Base-by-base conservation (phyloP, 1,140 invertebrate species). In the Drosophila lowei region DNA sequence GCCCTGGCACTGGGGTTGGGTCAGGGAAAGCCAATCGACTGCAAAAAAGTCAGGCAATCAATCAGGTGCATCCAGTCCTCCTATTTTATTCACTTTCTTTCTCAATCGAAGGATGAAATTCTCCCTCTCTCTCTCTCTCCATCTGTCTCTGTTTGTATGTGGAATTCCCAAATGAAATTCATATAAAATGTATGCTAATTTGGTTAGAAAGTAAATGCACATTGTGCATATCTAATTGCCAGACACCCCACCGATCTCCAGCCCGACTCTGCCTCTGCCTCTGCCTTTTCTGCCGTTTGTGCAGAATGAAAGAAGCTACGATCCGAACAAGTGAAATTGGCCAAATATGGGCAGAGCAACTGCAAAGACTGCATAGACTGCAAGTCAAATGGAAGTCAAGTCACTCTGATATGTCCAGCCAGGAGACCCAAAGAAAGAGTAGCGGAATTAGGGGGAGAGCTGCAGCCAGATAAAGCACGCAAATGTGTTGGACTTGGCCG, bases 281-380 rank as follows among this genome's bases (percentile, higher is more conserved):
- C 21, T 3, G 21, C 21, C 23, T 25, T 5, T 25, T 4, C 23
- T 25, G 23, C 23, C 4, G 23, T 25, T 25, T 25, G 23, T 28
- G 43, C 21, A 30, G 18, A 18, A 61, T 55, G 56, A 25, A 25
- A 63, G 71, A 57, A 85, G 57, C 30, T 30, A 66, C 72, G 68
- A 65, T 59, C 62, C 75, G 56, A 71, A 77, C 81, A 86, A 85
- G 81, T 86, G 81, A 85, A 85, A 86, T 72, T 86, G 68, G 48
- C 78, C 81, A 85, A 78, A 85, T 74, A 71, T 86, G 81, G 83
- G 70, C 66, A 77, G 55, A 65, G 66, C 60, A 73, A 77, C 72
- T 70, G 72, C 80, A 73, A 54, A 47, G 3, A 34, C 30, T 34
- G 30, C 28, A 63, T 46, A 76, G 67, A 56, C 70, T 79, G 43